These are phyloP conservation scores for Gambusia affinis DNA, from an alignment of 2,113 vertebrate species.

Conservation along the genomic window DNA sequence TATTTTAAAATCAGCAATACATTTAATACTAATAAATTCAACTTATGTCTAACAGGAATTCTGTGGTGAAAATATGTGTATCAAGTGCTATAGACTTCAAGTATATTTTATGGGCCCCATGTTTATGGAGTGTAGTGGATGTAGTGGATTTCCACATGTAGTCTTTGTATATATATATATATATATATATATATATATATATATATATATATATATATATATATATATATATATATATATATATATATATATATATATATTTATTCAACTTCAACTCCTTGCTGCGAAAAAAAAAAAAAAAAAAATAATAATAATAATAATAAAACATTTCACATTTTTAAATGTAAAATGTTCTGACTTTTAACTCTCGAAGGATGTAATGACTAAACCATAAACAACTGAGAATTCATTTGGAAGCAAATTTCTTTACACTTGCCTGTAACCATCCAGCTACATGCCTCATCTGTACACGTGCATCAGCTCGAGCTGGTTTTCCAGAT, in stretches of 20 bases:
- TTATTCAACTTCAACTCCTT: no score
- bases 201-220: no score
- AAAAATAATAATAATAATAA: no score
- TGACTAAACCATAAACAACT: constrained; percentile 1
- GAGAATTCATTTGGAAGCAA: constrained; percentile 40
- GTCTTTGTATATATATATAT: neutral
- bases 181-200: no score
- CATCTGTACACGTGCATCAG: constrained; percentile 64
- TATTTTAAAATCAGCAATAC: neutral
- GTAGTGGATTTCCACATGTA: neutral
- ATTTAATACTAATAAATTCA: neutral
- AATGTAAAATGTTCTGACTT: neutral
- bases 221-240: no score
- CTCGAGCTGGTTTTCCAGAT: constrained; percentile 46
- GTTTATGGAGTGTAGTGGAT: neutral
- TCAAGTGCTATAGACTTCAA: neutral
- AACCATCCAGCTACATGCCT: constrained; percentile 53
- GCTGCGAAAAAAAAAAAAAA: no score
- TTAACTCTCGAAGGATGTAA: neutral
- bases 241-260: no score
- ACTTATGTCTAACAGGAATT: neutral
- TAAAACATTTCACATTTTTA: neutral
- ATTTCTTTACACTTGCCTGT: constrained; percentile 60
- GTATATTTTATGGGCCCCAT: neutral
- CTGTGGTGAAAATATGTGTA: neutral